Conservation (phyloP, 2,888 invertebrate species). For the Deroplatys truncata region DNA sequence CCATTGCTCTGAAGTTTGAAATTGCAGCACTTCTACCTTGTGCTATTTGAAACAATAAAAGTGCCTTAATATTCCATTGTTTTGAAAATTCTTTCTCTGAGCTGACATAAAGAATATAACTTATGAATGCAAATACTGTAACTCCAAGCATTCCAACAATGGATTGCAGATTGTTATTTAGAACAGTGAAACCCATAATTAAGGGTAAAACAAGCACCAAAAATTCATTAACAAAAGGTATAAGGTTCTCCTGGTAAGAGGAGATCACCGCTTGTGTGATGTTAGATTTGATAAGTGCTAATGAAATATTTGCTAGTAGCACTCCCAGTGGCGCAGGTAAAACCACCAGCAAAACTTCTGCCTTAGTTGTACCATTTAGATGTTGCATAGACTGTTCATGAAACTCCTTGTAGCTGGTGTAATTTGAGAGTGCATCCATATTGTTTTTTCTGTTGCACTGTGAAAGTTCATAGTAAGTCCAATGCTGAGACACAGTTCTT, state of each 20-base stretch:
- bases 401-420: conserved; percentile 46
- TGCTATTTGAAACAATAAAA: conserved; percentile 34
- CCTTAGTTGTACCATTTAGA: conserved; percentile 51
- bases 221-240: conserved; percentile 51
- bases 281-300: not conserved
- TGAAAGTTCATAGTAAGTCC: not conserved
- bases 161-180: conserved; percentile 37
- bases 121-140: not conserved
- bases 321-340: conserved; percentile 25
- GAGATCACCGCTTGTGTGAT: not conserved
- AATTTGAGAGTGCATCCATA: not conserved
- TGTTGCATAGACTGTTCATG: conserved; percentile 54
- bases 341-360: conserved; percentile 49
- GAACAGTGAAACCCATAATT: conserved; percentile 54
- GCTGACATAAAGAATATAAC: not conserved
- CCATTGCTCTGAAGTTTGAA: conserved; percentile 64
- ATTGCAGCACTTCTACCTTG: conserved; percentile 42
- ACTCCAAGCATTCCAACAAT: not conserved
- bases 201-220: conserved; percentile 52
- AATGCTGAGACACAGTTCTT: not conserved
- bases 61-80: conserved; percentile 23
- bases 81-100: conserved; percentile 27
- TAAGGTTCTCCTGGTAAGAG: not conserved
- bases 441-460: not conserved
- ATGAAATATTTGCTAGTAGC: not conserved